Base-by-base conservation (phyloP, 2,113 vertebrate genomes). In the Lynx canadensis region DNA sequence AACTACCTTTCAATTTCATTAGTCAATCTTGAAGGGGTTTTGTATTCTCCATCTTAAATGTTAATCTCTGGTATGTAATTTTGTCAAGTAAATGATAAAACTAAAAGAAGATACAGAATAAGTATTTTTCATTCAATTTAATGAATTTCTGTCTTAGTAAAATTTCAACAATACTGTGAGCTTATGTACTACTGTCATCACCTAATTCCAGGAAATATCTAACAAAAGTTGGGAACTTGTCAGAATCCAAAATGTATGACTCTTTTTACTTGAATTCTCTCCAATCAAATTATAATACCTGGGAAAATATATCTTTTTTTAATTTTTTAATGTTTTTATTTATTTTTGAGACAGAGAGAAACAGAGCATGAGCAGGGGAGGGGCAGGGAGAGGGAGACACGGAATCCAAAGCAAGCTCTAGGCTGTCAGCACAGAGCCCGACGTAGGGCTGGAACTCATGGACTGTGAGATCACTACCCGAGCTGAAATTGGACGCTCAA, bases 31-130 rank as follows among this genome's bases (percentile, higher is more conserved):
- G 31, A 97, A 87, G 41, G 50, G 4, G 13, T 94, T 97, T 97
- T 96, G 6, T 94, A 65, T 45, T 55, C 18, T 4, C 16, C 76
- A 96, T 95, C 94, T 93, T 95, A 81, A 96, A 85, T 88, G 74
- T 95, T 94, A 93, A 94, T 91, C 48, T 97, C 33, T 81, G 33
- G 31, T 81, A 38, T 94, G 45, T 50, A 95, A 91, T 96, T 97
- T 96, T 92, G 73, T 89, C 52, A 96, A 96, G n/a, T 65, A 96
- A 88, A 93, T 83, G 57, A 68, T 92, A 93, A 97, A 97, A 95
- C 23, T 92, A 21, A 84, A 92, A 86, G 38, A 84, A 90, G 38
- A 92, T 66, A 68, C 4, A 88, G 27, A 80, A 76, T 80, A 90
- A 74, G 63, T 63, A 68, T 55, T 88, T 96, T 74, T 50, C 55